Evolutionary conservation across 2,113 vertebrate genomes (phyloP).

Genomic region (Nyctereutes procyonoides): DNA sequence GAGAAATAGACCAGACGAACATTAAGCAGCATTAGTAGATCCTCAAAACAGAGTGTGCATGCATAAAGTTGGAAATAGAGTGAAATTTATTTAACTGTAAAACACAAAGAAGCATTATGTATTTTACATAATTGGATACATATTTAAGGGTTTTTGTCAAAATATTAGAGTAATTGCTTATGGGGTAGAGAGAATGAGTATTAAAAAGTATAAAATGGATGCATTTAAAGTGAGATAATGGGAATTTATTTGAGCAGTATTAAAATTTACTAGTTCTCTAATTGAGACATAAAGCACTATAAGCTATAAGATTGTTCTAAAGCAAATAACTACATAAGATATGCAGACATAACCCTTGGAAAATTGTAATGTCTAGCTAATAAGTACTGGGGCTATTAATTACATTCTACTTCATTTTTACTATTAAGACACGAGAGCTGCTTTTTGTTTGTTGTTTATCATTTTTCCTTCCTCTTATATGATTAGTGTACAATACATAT

Average conservation of each 20-base stretch:
- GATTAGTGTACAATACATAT: neutral
- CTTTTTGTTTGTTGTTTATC: slow-evolving; percentile 30
- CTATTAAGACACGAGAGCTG: neutral
- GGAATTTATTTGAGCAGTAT: neutral
- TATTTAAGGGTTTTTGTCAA: neutral
- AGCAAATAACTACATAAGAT: neutral
- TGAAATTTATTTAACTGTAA: neutral
- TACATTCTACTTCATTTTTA: neutral
- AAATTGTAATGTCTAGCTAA: neutral
- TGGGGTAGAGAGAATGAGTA: neutral
- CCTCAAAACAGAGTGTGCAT: neutral
- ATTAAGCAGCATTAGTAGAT: neutral
- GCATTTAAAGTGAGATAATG: neutral
- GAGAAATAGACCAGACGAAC: neutral
- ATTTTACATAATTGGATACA: neutral
- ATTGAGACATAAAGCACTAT: neutral
- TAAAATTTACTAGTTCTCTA: slow-evolving; percentile 1
- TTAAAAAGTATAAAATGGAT: neutral
- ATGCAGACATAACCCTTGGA: neutral
- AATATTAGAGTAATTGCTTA: neutral
- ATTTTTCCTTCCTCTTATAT: neutral
- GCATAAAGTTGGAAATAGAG: neutral
- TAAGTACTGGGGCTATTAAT: neutral
- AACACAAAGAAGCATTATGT: neutral
- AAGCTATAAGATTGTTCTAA: neutral